These are phyloP conservation scores for Silurus aristotelis DNA, from an alignment of 2,797 vertebrate genomes.

Conservation along the genomic window DNA sequence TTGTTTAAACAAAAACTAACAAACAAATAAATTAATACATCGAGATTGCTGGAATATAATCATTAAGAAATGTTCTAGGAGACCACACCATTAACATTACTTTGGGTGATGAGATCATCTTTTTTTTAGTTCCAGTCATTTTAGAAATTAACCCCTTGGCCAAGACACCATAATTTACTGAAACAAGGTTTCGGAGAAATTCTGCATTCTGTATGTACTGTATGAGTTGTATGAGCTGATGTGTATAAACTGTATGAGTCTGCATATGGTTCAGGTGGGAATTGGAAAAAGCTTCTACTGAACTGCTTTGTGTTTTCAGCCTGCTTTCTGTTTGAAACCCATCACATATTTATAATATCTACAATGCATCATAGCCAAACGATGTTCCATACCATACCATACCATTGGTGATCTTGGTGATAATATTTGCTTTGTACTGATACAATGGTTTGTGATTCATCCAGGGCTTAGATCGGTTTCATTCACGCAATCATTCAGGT, in stretches of 20 bases:
- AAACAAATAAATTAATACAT: not conserved
- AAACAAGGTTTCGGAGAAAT: slow-evolving; percentile 21
- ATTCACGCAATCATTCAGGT: slow-evolving; percentile 39
- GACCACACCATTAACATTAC: slow-evolving; percentile 21
- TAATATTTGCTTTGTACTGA: slow-evolving; percentile 31
- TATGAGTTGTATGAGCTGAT: not conserved
- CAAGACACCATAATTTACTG: slow-evolving; percentile 37
- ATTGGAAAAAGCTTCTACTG: slow-evolving; percentile 39
- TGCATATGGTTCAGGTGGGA: not conserved
- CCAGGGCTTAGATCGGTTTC: slow-evolving; percentile 27
- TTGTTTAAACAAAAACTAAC: not conserved
- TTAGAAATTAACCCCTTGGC: slow-evolving; percentile 44
- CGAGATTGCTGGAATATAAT: slow-evolving; percentile 4
- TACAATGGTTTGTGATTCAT: slow-evolving; percentile 43
- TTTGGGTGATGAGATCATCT: slow-evolving; percentile 24
- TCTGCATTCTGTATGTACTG: not conserved
- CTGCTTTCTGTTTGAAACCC: slow-evolving; percentile 4
- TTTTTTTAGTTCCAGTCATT: slow-evolving; percentile 46
- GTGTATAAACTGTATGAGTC: slow-evolving; percentile 2
- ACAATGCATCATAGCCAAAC: not conserved
- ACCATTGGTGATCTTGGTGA: slow-evolving; percentile 32
- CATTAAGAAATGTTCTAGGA: slow-evolving; percentile 10
- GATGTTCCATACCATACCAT: too few relatives aligned
- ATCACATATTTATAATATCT: not conserved
- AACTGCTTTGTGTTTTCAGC: not conserved